Evolutionary conservation across 2,888 invertebrate genomes (phyloP).

Genomic region (Pristionchus entomophagus): DNA sequence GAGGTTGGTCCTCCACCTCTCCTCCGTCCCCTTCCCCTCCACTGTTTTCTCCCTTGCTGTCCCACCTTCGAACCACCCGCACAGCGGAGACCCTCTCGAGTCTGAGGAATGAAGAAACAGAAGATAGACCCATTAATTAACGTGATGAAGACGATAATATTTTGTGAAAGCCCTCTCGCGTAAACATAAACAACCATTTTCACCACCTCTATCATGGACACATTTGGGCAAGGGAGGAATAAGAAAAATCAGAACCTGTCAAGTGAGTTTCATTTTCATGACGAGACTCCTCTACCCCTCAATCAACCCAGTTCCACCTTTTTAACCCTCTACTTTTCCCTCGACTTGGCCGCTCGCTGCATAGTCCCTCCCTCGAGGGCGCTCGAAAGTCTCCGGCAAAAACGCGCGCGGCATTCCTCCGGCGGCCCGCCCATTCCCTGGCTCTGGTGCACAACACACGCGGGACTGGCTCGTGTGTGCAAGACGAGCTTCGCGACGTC

Average conservation of each 20-base stretch:
- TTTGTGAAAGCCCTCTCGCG: too few relatives aligned
- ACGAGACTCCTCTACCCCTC: too few relatives aligned
- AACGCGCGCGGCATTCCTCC: neutral
- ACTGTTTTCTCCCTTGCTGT: neutral
- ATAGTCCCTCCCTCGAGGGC: neutral
- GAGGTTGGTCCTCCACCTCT: neutral
- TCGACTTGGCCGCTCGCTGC: neutral
- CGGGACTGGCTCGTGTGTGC: conserved; percentile 6
- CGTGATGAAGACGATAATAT: too few relatives aligned
- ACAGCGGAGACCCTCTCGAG: too few relatives aligned
- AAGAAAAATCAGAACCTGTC: too few relatives aligned
- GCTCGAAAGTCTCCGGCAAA: neutral
- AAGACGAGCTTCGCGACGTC: neutral
- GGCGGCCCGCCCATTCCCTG: neutral
- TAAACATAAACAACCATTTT: too few relatives aligned
- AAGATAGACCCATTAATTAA: too few relatives aligned
- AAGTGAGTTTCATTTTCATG: too few relatives aligned
- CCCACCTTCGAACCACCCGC: neutral
- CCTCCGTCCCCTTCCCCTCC: too few relatives aligned
- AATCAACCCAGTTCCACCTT: neutral
- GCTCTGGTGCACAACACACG: neutral
- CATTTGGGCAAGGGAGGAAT: too few relatives aligned
- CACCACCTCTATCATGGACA: too few relatives aligned
- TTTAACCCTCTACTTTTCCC: neutral
- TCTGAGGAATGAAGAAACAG: too few relatives aligned